These are phyloP conservation scores for Chamaedrilus cognettii DNA, from an alignment of 2,888 invertebrate genomes.

Conservation along the genomic window DNA sequence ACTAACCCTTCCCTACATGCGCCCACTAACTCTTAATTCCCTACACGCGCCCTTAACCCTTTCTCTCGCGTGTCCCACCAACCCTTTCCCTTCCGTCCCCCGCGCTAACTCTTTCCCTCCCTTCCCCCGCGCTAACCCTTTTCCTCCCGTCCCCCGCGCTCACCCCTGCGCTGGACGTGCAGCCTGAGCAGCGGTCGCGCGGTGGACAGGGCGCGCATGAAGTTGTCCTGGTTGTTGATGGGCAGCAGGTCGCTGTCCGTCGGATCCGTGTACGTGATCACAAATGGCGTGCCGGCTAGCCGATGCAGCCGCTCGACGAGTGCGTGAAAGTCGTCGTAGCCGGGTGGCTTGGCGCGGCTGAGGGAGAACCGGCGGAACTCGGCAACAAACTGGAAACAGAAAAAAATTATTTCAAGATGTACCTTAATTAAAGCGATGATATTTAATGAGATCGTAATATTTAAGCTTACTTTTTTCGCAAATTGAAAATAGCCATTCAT, in stretches of 20 bases:
- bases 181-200: slow-evolving; percentile 70
- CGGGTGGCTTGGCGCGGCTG: slow-evolving; percentile 72
- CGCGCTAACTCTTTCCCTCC: too few relatives aligned
- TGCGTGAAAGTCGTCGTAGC: slow-evolving; percentile 85
- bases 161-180: slow-evolving; percentile 57
- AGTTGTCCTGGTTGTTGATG: slow-evolving; percentile 98
- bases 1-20: too few relatives aligned
- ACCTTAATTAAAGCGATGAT: too few relatives aligned
- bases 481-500: neutral
- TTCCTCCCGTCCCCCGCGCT: too few relatives aligned
- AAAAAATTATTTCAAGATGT: slow-evolving; percentile 2
- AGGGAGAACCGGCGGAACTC: slow-evolving; percentile 96
- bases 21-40: too few relatives aligned
- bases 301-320: slow-evolving; percentile 82
- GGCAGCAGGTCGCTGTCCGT: slow-evolving; percentile 96
- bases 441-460: too few relatives aligned
- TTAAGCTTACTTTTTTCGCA: too few relatives aligned
- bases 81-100: too few relatives aligned
- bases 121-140: too few relatives aligned
- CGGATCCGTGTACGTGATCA: slow-evolving; percentile 81
- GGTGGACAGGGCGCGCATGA: slow-evolving; percentile 81
- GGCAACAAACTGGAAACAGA: slow-evolving; percentile 83
- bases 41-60: too few relatives aligned
- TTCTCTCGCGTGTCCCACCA: too few relatives aligned
- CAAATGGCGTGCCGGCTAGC: slow-evolving; percentile 76